Evolutionary conservation across 2,797 vertebrate species (phyloP).

Genomic region (Vultur gryphus): DNA sequence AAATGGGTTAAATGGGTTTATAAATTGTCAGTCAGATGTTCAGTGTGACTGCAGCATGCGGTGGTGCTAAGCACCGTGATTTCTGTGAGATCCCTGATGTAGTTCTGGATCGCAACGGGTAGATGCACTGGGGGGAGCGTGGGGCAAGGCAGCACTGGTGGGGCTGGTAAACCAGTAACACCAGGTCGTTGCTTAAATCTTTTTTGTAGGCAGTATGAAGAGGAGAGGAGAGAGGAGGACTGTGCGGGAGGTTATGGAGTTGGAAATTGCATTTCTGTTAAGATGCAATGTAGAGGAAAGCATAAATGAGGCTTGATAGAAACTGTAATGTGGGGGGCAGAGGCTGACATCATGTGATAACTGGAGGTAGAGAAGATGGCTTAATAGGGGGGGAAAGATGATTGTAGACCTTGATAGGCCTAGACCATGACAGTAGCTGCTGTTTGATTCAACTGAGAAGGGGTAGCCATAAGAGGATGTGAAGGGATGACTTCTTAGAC

Average conservation of each 20-base stretch:
- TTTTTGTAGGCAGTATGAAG: not conserved
- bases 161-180: not conserved
- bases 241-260: not conserved
- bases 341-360: not conserved
- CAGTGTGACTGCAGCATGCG: rapidly evolving
- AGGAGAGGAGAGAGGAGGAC: not conserved
- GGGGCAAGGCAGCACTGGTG: not conserved
- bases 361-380: not conserved
- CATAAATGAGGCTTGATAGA: not conserved
- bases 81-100: not conserved
- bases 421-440: not conserved
- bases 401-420: not conserved
- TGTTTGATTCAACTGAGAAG: not conserved
- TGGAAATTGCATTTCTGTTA: not conserved
- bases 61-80: not conserved
- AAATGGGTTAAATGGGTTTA: not conserved
- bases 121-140: not conserved
- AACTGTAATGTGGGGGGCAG: rapidly evolving
- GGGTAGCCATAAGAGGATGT: not conserved
- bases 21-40: not conserved
- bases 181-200: not conserved
- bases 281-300: not conserved
- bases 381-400: not conserved
- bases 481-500: not conserved
- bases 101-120: not conserved